phyloP scores from a whole-genome alignment of 1,140 invertebrate species.

The Zaprionus nigranus region DNA sequence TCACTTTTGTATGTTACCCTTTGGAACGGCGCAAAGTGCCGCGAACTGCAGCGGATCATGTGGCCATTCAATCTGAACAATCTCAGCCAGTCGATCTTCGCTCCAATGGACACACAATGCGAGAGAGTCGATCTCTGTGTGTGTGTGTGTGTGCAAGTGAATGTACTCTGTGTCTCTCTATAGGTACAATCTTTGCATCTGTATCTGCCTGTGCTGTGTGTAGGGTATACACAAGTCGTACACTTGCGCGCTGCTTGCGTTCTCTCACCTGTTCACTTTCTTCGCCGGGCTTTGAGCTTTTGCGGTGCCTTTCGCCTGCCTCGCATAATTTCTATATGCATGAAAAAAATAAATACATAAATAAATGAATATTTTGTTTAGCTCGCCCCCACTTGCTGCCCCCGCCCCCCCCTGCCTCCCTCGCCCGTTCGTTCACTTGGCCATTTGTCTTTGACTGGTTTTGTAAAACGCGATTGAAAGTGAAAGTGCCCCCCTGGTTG shows the following conservation, averaged over 20 bases:
- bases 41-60: conserved; percentile 1
- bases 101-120: background rate
- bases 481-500: conserved; percentile 59
- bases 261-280: conserved; percentile 58
- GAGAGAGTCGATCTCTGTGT: background rate
- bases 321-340: conserved; percentile 72
- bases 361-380: conserved; percentile 53
- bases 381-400: background rate
- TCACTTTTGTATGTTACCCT: conserved; percentile 67
- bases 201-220: background rate
- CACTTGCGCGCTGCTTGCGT: conserved; percentile 6
- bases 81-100: background rate
- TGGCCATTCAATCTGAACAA: conserved; percentile 22
- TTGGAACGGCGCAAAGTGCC: conserved; percentile 15
- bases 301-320: conserved; percentile 65
- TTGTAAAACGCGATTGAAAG: conserved; percentile 76
- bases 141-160: background rate
- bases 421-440: conserved; percentile 19
- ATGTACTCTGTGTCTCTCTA: background rate
- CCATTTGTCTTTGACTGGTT: conserved; percentile 60
- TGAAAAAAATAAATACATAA: conserved; percentile 56
- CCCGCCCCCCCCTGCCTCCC: background rate
- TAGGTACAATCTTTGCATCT: background rate
- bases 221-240: conserved; percentile 36
- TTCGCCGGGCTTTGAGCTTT: conserved; percentile 55